Percentiles rank a stretch among this genome's conserved stretches.
Conservation (phyloP, 2,797 vertebrate genomes). For the Falco rusticolus region DNA sequence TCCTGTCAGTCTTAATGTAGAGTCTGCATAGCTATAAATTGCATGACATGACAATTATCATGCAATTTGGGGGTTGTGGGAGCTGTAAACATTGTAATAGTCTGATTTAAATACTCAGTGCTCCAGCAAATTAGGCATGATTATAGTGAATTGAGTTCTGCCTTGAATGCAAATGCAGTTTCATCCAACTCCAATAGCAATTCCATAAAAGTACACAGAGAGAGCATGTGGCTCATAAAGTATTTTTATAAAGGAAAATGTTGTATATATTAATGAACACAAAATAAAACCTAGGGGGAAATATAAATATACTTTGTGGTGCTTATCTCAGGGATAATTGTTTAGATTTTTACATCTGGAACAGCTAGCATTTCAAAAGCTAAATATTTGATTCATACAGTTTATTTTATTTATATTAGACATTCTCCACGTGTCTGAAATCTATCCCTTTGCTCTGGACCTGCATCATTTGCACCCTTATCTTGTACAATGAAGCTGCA, state of each 20-base stretch:
- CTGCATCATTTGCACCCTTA: background rate
- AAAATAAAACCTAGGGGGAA: constrained; percentile 57
- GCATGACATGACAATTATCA: constrained; percentile 52
- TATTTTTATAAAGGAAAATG: constrained; percentile 51
- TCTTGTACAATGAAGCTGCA: background rate
- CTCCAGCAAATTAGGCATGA: constrained; percentile 58
- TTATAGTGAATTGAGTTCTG: constrained; percentile 29
- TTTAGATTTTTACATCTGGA: constrained; percentile 59
- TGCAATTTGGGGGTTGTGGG: constrained; percentile 48
- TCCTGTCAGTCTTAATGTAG: constrained; percentile 1
- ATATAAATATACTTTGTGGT: constrained; percentile 56
- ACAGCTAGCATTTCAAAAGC: constrained; percentile 53
- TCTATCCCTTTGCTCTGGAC: background rate
- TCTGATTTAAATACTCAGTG: constrained; percentile 57
- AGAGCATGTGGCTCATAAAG: constrained; percentile 19
- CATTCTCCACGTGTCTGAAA: constrained; percentile 37
- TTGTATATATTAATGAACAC: constrained; percentile 55
- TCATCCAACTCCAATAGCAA: constrained; percentile 21
- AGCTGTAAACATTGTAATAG: constrained; percentile 64
- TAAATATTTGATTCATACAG: constrained; percentile 48
- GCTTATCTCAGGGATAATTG: constrained; percentile 51
- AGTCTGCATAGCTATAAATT: constrained; percentile 40
- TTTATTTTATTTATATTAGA: constrained; percentile 59
- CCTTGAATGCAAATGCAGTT: constrained; percentile 51
- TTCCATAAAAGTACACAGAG: constrained; percentile 33